A percentile compares a stretch with the other conserved stretches of the same genome.
Evolutionary conservation across 2,113 vertebrate genomes (phyloP).

Genomic region (Cyprinus carpio): DNA sequence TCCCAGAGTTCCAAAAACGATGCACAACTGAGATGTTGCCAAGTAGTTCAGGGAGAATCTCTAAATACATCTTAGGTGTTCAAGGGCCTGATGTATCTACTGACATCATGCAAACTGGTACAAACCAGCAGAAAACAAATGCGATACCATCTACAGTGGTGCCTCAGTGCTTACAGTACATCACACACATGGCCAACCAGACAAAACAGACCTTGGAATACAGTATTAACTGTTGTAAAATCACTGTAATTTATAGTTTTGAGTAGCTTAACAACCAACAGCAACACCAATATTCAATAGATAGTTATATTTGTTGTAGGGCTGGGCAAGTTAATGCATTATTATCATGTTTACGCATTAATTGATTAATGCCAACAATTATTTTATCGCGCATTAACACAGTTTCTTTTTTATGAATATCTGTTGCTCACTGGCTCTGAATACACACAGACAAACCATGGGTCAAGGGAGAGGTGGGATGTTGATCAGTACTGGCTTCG

Average conservation of each 20-base stretch:
- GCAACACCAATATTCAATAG: not conserved
- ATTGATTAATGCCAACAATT: too few species aligned
- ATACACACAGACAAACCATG: too few species aligned
- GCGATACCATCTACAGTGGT: not conserved
- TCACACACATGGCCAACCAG: not conserved
- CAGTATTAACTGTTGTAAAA: not conserved
- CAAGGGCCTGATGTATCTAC: conserved; percentile 8
- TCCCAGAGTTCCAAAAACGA: conserved; percentile 51
- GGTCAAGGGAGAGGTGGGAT: too few species aligned
- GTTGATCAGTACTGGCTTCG: too few species aligned
- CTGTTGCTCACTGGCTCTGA: too few species aligned
- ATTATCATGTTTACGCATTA: too few species aligned
- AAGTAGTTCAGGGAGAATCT: conserved; percentile 28
- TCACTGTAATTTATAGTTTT: not conserved
- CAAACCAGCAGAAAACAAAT: not conserved
- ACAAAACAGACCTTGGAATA: not conserved
- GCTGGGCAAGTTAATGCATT: too few species aligned
- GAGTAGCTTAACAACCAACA: not conserved
- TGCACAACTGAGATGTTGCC: conserved; percentile 42
- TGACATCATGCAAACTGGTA: conserved; percentile 16
- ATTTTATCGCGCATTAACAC: too few species aligned
- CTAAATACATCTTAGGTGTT: conserved; percentile 16
- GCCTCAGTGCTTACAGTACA: not conserved
- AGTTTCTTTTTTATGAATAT: too few species aligned
- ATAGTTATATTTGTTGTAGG: not conserved